Evolutionary conservation across 2,113 vertebrate species (phyloP).

Genomic region (Uropsilus gracilis): DNA sequence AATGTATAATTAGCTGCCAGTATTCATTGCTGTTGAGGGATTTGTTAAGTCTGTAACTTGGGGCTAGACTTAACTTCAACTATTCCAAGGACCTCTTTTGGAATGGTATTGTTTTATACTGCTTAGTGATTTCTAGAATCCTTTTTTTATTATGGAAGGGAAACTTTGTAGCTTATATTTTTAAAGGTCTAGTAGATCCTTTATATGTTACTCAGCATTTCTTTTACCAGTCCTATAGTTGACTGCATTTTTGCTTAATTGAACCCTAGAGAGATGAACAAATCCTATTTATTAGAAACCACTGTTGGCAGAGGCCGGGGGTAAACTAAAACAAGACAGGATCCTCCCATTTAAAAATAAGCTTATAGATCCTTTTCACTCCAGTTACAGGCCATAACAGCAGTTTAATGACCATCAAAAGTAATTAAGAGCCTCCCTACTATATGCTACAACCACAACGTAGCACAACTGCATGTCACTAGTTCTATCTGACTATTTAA

Average conservation of each 20-base stretch:
- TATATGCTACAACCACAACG: not conserved
- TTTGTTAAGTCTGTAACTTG: not conserved
- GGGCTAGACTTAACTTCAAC: not conserved
- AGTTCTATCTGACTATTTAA: not conserved
- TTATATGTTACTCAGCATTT: not conserved
- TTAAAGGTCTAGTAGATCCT: not conserved
- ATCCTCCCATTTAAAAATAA: not conserved
- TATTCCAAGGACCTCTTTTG: not conserved
- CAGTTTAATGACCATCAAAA: not conserved
- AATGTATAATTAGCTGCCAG: conserved; percentile 7
- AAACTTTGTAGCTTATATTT: conserved; percentile 6
- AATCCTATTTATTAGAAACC: not conserved
- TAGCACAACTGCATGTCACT: not conserved
- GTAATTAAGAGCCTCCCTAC: not conserved
- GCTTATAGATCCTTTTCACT: not conserved
- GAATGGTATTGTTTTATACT: not conserved
- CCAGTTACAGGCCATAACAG: not conserved
- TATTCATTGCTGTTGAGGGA: not conserved
- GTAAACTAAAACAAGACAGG: conserved; percentile 40
- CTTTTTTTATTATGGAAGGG: not conserved
- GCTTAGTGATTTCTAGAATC: not conserved
- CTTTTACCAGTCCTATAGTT: conserved; percentile 5
- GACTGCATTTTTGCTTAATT: conserved; percentile 44
- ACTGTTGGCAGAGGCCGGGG: conserved; percentile 19
- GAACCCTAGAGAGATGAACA: conserved; percentile 2